A percentile compares a stretch with the other conserved stretches of the same genome.
phyloP scores from a whole-genome alignment of 2,888 invertebrate species.

The Lutraria lutraria region DNA sequence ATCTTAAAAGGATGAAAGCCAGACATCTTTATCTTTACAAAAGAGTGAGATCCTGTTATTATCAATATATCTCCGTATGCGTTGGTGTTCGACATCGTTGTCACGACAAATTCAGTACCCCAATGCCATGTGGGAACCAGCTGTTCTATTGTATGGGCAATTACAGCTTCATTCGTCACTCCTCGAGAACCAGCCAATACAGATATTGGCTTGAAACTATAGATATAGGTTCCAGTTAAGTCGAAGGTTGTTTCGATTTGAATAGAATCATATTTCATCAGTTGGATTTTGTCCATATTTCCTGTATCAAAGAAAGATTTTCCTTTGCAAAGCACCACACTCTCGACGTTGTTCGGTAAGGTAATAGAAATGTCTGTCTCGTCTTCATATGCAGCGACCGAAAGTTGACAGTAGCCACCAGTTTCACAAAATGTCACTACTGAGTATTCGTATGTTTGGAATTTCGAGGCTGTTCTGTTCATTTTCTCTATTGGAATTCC shows the following conservation, averaged over 20 bases:
- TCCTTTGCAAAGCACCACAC: slow-evolving; percentile 32
- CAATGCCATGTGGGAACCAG: slow-evolving; percentile 55
- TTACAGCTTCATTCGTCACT: slow-evolving; percentile 21
- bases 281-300: slow-evolving; percentile 20
- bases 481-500: slow-evolving; percentile 49
- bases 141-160: slow-evolving; percentile 59
- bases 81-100: slow-evolving; percentile 20
- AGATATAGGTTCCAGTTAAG: slow-evolving; percentile 59
- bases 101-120: slow-evolving; percentile 51
- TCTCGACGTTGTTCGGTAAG: slow-evolving; percentile 34
- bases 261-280: slow-evolving; percentile 47
- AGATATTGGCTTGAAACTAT: slow-evolving; percentile 47
- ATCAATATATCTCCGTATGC: slow-evolving; percentile 60
- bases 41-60: slow-evolving; percentile 31
- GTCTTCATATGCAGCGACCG: slow-evolving; percentile 46
- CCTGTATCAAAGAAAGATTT: slow-evolving; percentile 33
- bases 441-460: slow-evolving; percentile 38
- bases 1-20: slow-evolving; percentile 48
- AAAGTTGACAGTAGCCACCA: slow-evolving; percentile 61
- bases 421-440: slow-evolving; percentile 59
- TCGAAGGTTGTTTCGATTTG: slow-evolving; percentile 57
- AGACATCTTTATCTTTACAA: slow-evolving; percentile 39
- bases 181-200: slow-evolving; percentile 63
- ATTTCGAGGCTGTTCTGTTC: background rate
- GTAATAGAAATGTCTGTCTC: slow-evolving; percentile 37